Base-by-base conservation (phyloP, 2,797 vertebrate genomes). In the Cyprinella venusta region DNA sequence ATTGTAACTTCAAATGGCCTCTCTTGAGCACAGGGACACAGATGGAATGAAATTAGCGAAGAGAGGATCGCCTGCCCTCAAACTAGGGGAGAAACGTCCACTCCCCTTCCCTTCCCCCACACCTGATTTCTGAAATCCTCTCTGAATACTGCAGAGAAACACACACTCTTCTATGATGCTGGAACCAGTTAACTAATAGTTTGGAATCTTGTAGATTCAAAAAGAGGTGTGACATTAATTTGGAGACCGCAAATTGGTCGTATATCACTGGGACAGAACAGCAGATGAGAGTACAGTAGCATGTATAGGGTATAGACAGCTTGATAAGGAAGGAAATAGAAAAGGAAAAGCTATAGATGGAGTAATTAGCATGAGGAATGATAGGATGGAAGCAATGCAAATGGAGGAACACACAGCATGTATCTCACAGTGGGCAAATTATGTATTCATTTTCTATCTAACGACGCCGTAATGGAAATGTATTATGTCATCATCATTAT, bases 1-100 rank as follows among this genome's bases (percentile, higher is more conserved):
- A 91, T 91, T 92, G 82, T 69, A 64, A 89, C 89, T 91, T 92
- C 88, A 91, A 91, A 90, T 87, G 87, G 75, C 86, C 83, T 68
- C 89, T 90, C 85, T 88, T 87, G 87, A 89, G 84, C 89, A 87
- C 83, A 69, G 80, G 70, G 87, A 87, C 81, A 86, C 76, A 24
- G 78, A 56, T 80, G 78, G 89, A 90, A 83, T 88, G 82, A 89
- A 90, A 91, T 91, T 88, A 89, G 89, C 59, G 48, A 59, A 76
- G 76, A 72, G 59, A 69, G 84, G 45, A 75, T 38, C 81, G 36
- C 82, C 40, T 83, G 70, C 69, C 59, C 36, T 72, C 45, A 78
- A 30, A 70, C 65, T 74, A 50, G 30, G 13, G 13, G 13, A 64
- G 26, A 54, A 82, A 67, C 45, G 36, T 76, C 74, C 19, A 68